phyloP scores from a whole-genome alignment of 2,113 vertebrate genomes.

The Atractosteus spatula region DNA sequence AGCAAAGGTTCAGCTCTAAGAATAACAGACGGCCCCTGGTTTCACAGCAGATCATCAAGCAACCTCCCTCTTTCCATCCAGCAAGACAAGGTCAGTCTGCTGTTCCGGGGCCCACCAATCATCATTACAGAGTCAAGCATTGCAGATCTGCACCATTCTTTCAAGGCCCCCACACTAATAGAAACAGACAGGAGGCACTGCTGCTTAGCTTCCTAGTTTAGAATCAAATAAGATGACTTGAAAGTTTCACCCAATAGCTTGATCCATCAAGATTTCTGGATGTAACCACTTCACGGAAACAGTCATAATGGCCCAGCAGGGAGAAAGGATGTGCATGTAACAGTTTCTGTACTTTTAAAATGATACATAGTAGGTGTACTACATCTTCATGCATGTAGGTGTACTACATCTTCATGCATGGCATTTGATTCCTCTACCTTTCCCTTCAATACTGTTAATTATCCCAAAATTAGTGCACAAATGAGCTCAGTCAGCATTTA shows the following conservation, averaged over 20 bases:
- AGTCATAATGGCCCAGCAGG: too few species aligned
- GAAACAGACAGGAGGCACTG: conserved; percentile 25
- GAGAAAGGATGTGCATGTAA: too few species aligned
- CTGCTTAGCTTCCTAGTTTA: conserved; percentile 14
- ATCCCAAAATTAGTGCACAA: too few species aligned
- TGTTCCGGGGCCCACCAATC: conserved; percentile 37
- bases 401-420: too few species aligned
- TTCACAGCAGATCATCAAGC: background rate
- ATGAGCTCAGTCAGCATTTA: too few species aligned
- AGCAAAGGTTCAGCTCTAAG: background rate
- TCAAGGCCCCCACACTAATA: conserved; percentile 37
- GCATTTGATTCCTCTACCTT: too few species aligned
- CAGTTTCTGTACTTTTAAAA: too few species aligned
- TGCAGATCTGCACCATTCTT: conserved; percentile 11
- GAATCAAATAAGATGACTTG: conserved; percentile 38
- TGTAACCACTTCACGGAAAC: too few species aligned
- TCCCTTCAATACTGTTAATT: too few species aligned
- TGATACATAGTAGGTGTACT: too few species aligned
- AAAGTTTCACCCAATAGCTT: background rate
- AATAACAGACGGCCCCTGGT: background rate
- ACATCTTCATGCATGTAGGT: too few species aligned
- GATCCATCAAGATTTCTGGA: background rate
- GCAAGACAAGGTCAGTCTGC: conserved; percentile 40
- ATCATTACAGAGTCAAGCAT: conserved; percentile 39
- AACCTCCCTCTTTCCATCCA: background rate